Conservation (phyloP, 2,888 invertebrate genomes). For the Abscondita cerata region DNA sequence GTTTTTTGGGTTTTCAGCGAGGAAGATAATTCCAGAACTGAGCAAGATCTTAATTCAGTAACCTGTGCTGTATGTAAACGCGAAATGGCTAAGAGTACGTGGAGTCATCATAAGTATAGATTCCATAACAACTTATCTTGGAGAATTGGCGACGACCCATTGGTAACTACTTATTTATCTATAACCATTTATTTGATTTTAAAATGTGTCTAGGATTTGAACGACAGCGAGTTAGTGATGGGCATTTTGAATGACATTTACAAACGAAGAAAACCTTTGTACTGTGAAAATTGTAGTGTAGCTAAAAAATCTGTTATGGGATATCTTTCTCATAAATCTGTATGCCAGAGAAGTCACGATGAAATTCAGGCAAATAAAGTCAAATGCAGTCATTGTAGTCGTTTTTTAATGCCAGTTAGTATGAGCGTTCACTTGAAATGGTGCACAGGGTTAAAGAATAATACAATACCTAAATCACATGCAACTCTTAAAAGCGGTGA, state of each 20-base stretch:
- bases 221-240: conserved; percentile 59
- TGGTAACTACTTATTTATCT: conserved; percentile 57
- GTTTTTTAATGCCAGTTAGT: conserved; percentile 27
- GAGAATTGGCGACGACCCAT: conserved; percentile 61
- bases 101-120: conserved; percentile 62
- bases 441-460: conserved; percentile 1
- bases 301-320: conserved; percentile 59
- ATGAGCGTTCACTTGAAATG: conserved; percentile 29
- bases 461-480: too few relatives aligned
- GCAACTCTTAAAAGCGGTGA: too few relatives aligned
- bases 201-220: conserved; percentile 60
- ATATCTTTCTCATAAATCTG: conserved; percentile 61
- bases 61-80: conserved; percentile 61
- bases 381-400: conserved; percentile 35
- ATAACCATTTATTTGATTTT: neutral
- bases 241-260: conserved; percentile 59
- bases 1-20: too few relatives aligned
- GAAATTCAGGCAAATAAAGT: conserved; percentile 35
- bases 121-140: conserved; percentile 67
- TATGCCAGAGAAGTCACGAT: conserved; percentile 33
- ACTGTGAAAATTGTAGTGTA: conserved; percentile 63
- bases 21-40: too few relatives aligned
- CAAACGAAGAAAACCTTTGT: conserved; percentile 58
- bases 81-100: conserved; percentile 55
- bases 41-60: conserved; percentile 36